These are phyloP conservation scores for Parapristionchus giblindavisi DNA, from an alignment of 2,888 invertebrate genomes.

Conservation along the genomic window DNA sequence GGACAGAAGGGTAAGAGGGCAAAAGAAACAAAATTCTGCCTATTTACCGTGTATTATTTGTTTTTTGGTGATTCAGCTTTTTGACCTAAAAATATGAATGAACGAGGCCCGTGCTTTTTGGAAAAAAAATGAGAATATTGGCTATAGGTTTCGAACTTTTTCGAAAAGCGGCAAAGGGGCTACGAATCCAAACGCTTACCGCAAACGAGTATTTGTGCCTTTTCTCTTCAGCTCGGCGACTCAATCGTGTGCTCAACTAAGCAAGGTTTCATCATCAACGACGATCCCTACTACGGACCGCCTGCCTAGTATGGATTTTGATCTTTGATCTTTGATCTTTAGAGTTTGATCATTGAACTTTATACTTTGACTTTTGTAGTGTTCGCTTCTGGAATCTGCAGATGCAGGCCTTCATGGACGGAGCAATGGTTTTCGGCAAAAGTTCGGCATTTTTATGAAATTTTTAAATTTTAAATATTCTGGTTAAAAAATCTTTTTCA, in stretches of 20 bases:
- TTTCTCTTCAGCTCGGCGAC: conserved; percentile 23
- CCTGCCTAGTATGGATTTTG: conserved; percentile 47
- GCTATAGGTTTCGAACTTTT: no score
- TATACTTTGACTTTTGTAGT: conserved; percentile 41
- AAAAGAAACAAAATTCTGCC: no score
- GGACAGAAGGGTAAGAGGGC: no score
- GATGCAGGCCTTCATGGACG: conserved; percentile 47
- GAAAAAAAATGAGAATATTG: no score
- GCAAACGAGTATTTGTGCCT: background rate
- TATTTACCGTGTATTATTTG: no score
- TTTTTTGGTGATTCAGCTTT: no score
- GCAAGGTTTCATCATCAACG: conserved; percentile 52
- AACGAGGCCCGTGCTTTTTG: no score
- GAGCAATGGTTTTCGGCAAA: conserved; percentile 37
- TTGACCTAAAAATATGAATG: no score
- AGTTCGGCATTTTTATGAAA: conserved; percentile 36
- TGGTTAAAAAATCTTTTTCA: background rate
- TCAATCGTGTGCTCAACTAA: conserved; percentile 51
- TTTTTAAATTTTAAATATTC: background rate
- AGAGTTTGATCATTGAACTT: background rate
- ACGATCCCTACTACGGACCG: conserved; percentile 43
- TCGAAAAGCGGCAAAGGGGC: background rate
- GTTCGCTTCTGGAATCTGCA: conserved; percentile 45
- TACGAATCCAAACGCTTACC: background rate
- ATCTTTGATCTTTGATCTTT: conserved; percentile 5